Percentiles rank a stretch among this genome's conserved stretches.
These are phyloP conservation scores for Leuctra nigra DNA, from an alignment of 2,888 invertebrate genomes.

Conservation along the genomic window DNA sequence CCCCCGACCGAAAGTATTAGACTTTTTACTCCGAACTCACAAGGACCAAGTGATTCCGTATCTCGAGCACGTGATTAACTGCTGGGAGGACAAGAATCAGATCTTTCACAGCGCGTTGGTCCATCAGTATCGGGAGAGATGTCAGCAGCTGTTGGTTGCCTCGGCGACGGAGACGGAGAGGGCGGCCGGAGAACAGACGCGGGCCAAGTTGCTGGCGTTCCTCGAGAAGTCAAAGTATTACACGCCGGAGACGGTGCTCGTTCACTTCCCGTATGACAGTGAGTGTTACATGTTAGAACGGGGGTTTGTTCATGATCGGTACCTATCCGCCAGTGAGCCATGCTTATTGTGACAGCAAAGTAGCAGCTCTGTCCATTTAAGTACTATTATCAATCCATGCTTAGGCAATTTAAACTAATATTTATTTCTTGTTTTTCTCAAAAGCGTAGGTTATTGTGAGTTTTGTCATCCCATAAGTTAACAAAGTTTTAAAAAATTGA, in stretches of 20 bases:
- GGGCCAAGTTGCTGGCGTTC: slow-evolving; percentile 65
- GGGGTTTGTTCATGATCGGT: no score
- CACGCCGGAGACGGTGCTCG: slow-evolving; percentile 76
- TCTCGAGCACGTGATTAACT: slow-evolving; percentile 86
- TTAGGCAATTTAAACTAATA: no score
- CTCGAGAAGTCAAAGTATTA: slow-evolving; percentile 74
- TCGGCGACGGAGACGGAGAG: slow-evolving; percentile 40
- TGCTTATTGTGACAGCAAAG: no score
- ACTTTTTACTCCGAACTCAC: slow-evolving; percentile 78
- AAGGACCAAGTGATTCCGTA: slow-evolving; percentile 82
- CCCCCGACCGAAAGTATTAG: slow-evolving; percentile 81
- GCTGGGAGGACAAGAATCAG: slow-evolving; percentile 80
- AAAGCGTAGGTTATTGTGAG: no score
- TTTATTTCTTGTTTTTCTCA: no score
- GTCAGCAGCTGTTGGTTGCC: slow-evolving; percentile 34
- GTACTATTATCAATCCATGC: no score
- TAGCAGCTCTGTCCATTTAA: no score
- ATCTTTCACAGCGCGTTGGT: slow-evolving; percentile 87
- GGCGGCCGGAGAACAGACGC: slow-evolving; percentile 47
- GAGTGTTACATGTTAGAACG: no score
- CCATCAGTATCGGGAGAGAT: slow-evolving; percentile 78
- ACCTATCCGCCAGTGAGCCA: no score
- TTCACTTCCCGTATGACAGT: slow-evolving; percentile 77
- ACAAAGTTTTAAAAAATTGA: no score
- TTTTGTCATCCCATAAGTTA: no score